phyloP scores from a whole-genome alignment of 2,113 vertebrate species.

The Alces alces region DNA sequence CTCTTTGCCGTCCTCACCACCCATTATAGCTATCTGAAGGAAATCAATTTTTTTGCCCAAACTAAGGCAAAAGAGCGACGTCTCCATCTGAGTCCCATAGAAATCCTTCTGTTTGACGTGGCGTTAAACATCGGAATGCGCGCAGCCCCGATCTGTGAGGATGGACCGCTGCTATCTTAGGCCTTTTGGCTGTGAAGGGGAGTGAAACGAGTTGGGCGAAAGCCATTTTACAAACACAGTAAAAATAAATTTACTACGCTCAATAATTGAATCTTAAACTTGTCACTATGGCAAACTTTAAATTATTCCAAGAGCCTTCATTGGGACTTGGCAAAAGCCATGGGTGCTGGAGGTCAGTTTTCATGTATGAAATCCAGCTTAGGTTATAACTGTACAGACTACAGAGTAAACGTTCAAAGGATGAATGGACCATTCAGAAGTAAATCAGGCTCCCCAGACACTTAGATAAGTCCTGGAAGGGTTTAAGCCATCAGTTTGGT shows the following conservation, averaged over 20 bases:
- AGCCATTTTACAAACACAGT: conserved; percentile 79
- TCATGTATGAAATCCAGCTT: conserved; percentile 72
- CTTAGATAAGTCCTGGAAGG: conserved; percentile 33
- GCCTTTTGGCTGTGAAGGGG: conserved; percentile 79
- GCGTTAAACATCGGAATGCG: conserved; percentile 78
- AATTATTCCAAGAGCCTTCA: conserved; percentile 72
- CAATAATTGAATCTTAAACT: conserved; percentile 79
- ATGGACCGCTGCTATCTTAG: conserved; percentile 78
- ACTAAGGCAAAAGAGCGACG: conserved; percentile 79
- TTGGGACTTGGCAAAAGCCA: conserved; percentile 63
- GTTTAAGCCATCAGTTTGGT: conserved; percentile 15
- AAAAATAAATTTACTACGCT: conserved; percentile 80
- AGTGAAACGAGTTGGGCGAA: conserved; percentile 73
- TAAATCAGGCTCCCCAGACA: conserved; percentile 32
- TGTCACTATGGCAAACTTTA: conserved; percentile 75
- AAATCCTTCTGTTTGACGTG: conserved; percentile 83
- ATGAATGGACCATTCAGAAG: conserved; percentile 68
- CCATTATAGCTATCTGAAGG: conserved; percentile 85
- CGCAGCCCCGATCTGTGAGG: conserved; percentile 73
- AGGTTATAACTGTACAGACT: conserved; percentile 49
- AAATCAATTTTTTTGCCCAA: conserved; percentile 84
- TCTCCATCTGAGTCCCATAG: conserved; percentile 80
- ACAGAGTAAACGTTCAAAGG: conserved; percentile 59
- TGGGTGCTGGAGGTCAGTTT: conserved; percentile 61
- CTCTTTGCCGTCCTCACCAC: conserved; percentile 89